These are phyloP conservation scores for Xyrauchen texanus DNA, from an alignment of 2,113 vertebrate genomes.

Conservation along the genomic window DNA sequence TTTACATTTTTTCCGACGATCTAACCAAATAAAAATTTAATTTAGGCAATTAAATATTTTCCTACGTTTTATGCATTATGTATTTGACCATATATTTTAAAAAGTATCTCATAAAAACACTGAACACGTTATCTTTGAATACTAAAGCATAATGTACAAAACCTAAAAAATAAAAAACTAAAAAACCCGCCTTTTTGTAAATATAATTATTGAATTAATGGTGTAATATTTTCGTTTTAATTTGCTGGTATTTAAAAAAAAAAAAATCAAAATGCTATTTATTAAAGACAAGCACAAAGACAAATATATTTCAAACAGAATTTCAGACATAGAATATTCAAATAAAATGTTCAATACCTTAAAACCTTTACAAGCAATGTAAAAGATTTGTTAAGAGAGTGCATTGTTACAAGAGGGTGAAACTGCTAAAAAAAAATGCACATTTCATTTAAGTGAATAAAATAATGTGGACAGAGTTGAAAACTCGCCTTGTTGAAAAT, in stretches of 20 bases:
- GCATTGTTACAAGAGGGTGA: background rate
- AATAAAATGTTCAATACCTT: background rate
- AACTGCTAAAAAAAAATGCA: constrained; percentile 19
- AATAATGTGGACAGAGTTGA: constrained; percentile 29
- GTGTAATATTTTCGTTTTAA: background rate
- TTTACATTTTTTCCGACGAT: too few relatives aligned
- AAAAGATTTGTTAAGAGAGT: background rate
- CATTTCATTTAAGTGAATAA: constrained; percentile 13
- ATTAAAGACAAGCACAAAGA: background rate
- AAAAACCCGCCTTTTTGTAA: background rate
- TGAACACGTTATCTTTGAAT: background rate
- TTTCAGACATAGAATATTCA: constrained; percentile 14
- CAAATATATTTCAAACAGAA: background rate
- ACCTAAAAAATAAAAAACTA: background rate
- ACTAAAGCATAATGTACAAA: background rate
- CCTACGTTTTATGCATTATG: too few relatives aligned
- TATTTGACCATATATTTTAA: too few relatives aligned
- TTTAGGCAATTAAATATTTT: too few relatives aligned
- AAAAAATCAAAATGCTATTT: background rate
- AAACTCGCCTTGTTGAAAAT: constrained; percentile 10
- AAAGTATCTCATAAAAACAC: too few relatives aligned
- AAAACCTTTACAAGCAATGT: constrained; percentile 13
- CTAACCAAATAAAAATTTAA: too few relatives aligned
- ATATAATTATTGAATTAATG: background rate
- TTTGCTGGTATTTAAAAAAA: background rate